Evolutionary conservation across 2,888 invertebrate genomes (phyloP).

Genomic region (Ethmia dodecea): DNA sequence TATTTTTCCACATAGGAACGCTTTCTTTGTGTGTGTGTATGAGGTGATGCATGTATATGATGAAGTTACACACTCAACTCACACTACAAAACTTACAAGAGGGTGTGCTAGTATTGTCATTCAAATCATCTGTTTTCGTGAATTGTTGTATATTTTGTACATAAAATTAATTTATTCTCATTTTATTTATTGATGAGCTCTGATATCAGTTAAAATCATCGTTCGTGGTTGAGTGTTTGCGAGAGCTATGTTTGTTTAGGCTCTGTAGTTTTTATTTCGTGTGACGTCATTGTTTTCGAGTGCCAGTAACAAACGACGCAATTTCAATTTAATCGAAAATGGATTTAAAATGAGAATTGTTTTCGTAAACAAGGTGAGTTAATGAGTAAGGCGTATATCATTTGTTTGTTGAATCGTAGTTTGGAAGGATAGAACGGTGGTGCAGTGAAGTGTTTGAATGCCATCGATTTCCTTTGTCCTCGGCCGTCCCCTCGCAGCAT

Average conservation of each 20-base stretch:
- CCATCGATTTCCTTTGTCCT: constrained; percentile 76
- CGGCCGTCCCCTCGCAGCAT: constrained; percentile 36
- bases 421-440: constrained; percentile 17
- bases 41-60: background rate
- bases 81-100: constrained; percentile 33
- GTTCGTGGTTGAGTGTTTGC: constrained; percentile 28
- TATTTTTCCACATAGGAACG: background rate
- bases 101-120: constrained; percentile 40
- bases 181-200: constrained; percentile 48
- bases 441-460: constrained; percentile 28
- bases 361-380: constrained; percentile 57
- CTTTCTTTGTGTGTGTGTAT: background rate
- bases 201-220: constrained; percentile 33
- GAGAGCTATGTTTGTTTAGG: constrained; percentile 47
- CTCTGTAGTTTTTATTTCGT: constrained; percentile 51
- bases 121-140: constrained; percentile 69
- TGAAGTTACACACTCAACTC: constrained; percentile 27
- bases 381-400: constrained; percentile 29
- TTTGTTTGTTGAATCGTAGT: constrained; percentile 16
- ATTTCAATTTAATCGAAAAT: constrained; percentile 73
- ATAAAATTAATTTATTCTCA: constrained; percentile 54
- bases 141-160: constrained; percentile 66
- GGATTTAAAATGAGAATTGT: constrained; percentile 70
- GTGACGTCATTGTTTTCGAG: constrained; percentile 80
- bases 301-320: constrained; percentile 79